A percentile compares a stretch with the other conserved stretches of the same genome.
phyloP scores from a whole-genome alignment of 1,140 invertebrate genomes.

The Solenopsis fugax region DNA sequence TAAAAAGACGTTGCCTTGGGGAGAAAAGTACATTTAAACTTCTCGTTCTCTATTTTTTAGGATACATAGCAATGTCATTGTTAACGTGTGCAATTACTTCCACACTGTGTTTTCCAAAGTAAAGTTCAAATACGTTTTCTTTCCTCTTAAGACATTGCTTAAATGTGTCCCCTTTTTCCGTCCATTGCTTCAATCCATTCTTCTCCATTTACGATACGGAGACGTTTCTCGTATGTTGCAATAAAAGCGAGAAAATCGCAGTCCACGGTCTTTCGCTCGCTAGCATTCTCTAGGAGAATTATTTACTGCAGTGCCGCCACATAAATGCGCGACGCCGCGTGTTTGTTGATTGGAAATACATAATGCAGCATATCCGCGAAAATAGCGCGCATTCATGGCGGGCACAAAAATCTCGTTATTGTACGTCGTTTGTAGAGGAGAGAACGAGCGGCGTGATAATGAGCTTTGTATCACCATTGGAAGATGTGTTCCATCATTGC shows the following conservation, averaged over 20 bases:
- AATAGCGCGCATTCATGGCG: slow-evolving; percentile 31
- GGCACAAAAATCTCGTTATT: slow-evolving; percentile 5
- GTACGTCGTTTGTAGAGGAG: neutral
- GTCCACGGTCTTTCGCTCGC: neutral
- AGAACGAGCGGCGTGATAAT: neutral
- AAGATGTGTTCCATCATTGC: slow-evolving; percentile 39
- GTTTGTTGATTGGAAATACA: slow-evolving; percentile 68
- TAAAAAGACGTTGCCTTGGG: neutral
- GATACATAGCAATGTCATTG: too few relatives aligned
- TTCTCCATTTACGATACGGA: slow-evolving; percentile 16
- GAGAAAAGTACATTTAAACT: slow-evolving; percentile 24
- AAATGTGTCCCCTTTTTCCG: neutral
- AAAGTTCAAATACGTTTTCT: slow-evolving; percentile 27
- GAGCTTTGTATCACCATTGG: neutral
- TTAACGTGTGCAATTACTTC: neutral
- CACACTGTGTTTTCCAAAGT: neutral
- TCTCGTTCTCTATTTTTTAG: neutral
- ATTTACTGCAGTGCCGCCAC: neutral
- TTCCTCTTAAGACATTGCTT: neutral
- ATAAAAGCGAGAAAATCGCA: slow-evolving; percentile 4
- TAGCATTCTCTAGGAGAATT: neutral
- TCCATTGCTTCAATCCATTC: slow-evolving; percentile 12
- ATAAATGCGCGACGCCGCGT: slow-evolving; percentile 14
- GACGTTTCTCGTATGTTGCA: slow-evolving; percentile 19
- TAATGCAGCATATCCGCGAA: slow-evolving; percentile 47